phyloP scores from a whole-genome alignment of 2,888 invertebrate genomes.

The Protonemura montana region DNA sequence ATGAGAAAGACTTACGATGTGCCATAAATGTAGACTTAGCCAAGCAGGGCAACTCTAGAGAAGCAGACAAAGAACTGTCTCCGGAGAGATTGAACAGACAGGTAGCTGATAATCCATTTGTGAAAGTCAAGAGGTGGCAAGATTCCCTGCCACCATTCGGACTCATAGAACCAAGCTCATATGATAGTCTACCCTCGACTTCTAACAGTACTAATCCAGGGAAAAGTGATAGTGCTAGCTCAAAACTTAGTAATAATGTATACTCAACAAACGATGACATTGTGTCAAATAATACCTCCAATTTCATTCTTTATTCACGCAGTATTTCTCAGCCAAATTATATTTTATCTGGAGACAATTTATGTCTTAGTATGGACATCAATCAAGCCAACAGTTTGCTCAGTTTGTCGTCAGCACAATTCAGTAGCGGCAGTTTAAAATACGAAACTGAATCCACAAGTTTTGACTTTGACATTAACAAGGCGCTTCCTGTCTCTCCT shows the following conservation, averaged over 20 bases:
- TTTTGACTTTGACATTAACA: neutral
- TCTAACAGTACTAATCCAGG: slow-evolving; percentile 9
- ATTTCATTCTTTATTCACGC: neutral
- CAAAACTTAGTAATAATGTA: neutral
- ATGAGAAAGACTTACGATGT: neutral
- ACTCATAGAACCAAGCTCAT: slow-evolving; percentile 40
- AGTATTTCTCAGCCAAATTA: slow-evolving; percentile 29
- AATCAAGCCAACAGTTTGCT: slow-evolving; percentile 16
- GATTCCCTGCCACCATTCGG: slow-evolving; percentile 48
- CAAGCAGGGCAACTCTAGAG: neutral
- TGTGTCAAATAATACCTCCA: neutral
- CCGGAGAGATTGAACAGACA: slow-evolving; percentile 23
- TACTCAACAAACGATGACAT: slow-evolving; percentile 2
- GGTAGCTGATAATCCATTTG: slow-evolving; percentile 42
- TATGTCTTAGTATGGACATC: neutral
- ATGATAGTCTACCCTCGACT: neutral
- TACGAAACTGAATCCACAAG: neutral
- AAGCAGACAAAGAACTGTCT: slow-evolving; percentile 14
- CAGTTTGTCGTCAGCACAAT: neutral
- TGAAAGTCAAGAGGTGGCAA: slow-evolving; percentile 51
- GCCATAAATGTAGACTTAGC: neutral
- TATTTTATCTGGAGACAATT: neutral
- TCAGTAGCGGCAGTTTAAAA: neutral
- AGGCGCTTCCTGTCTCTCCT: neutral
- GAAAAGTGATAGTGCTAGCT: slow-evolving; percentile 18